Evolutionary conservation across 2,797 vertebrate genomes (phyloP), one percentile per base, ranked within the genome.

Genomic region (Paedocypris micromegethes): DNA sequence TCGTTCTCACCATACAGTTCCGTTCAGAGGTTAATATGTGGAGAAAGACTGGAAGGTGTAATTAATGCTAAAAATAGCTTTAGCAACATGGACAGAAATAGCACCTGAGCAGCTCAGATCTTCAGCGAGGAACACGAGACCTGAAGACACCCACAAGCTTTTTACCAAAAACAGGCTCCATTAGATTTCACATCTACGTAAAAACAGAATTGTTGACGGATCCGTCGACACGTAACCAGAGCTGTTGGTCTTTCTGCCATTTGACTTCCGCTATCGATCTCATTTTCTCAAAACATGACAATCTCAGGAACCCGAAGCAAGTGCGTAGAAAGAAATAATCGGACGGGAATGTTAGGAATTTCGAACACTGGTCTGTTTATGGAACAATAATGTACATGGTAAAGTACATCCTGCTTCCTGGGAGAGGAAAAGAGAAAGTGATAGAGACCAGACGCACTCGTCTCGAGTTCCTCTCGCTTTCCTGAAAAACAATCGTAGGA

Each of bases 361-460:
- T 79, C 63, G 55, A 72, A 66, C 81, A 65, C 43, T 79, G 85
- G 79, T 80, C 67, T 86, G 87, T 90, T 88, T 88, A 90, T 87
- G 86, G 47, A 80, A 80, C 81, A 80, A 82, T 86, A 53, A 82
- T 79, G 46, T 63, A 68, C 77, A 81, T 52, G 52, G 48, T 8
- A 8, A 23, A 67, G 78, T 79, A 77, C 1, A 70, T 75, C 78
- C 72, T 65, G 81, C 78, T 88, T 88, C 83, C 86, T 86, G 83
- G 81, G 81, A 84, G 80, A 82, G 83, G 80, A 85, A 83, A 78
- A 59, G 64, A 64, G 65, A 74, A 58, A 56, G 58, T 55, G 75
- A 74, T 38, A 61, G 59, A 65, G 63, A 49, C 37, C 50, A 52
- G 61, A 44, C 23, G 9, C 41, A 45, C 50, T 45, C 49, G 52